Evolutionary conservation across 2,888 invertebrate genomes (phyloP).

Genomic region (Rhaphigaster nebulosa): DNA sequence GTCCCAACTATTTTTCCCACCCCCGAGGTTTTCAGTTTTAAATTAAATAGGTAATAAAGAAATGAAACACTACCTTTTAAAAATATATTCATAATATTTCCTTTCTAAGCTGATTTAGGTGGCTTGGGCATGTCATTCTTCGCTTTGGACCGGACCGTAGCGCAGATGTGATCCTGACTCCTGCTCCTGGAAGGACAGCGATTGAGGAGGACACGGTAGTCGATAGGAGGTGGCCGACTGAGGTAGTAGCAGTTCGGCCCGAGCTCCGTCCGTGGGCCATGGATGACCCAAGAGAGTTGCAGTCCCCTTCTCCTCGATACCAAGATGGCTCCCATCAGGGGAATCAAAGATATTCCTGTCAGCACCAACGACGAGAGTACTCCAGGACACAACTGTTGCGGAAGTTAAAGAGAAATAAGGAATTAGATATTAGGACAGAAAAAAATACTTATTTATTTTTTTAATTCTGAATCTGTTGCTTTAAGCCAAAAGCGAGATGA

Average conservation of each 20-base stretch:
- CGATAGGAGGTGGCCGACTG: slow-evolving; percentile 24
- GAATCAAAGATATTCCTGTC: background rate
- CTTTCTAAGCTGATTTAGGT: background rate
- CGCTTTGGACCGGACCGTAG: background rate
- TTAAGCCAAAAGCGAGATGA: too few relatives aligned
- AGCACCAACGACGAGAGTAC: background rate
- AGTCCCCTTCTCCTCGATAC: background rate
- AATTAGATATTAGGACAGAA: too few relatives aligned
- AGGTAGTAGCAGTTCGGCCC: slow-evolving; percentile 51
- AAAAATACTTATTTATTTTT: too few relatives aligned
- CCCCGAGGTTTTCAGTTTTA: too few relatives aligned
- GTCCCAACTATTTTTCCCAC: too few relatives aligned
- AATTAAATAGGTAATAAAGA: background rate
- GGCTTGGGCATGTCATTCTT: background rate
- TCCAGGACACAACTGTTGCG: background rate
- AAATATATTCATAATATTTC: background rate
- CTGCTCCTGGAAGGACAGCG: background rate
- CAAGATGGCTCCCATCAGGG: background rate
- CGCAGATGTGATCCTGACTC: background rate
- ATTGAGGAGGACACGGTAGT: background rate
- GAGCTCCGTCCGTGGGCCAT: slow-evolving; percentile 34
- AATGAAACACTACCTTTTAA: background rate
- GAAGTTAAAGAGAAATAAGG: background rate
- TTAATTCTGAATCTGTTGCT: too few relatives aligned
- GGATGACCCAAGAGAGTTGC: background rate